Conservation (phyloP, 1,140 invertebrate genomes). For the Neodiprion pinetum region DNA sequence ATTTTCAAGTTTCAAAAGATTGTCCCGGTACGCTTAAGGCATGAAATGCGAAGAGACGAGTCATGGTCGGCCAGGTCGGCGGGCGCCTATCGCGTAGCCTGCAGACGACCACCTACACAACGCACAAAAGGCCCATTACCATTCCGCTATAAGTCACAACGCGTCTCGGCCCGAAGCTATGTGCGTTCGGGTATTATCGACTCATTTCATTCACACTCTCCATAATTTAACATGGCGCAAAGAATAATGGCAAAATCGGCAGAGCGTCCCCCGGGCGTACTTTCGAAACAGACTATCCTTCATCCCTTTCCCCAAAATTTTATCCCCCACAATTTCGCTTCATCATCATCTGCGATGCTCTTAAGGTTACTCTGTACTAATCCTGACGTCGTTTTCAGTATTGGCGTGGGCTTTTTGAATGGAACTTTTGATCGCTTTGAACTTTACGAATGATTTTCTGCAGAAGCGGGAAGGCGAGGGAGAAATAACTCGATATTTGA, state of each 20-base stretch:
- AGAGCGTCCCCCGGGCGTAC: conserved; percentile 33
- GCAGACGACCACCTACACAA: not conserved
- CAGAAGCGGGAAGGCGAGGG: no score
- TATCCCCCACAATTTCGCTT: not conserved
- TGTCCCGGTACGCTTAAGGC: not conserved
- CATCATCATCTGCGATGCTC: not conserved
- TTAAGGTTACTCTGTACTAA: no score
- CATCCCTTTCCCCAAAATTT: not conserved
- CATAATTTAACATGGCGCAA: conserved; percentile 45
- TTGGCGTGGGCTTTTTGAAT: no score
- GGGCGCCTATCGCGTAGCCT: not conserved
- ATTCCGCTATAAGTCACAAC: conserved; percentile 51
- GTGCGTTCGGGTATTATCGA: conserved; percentile 52
- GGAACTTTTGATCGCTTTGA: no score
- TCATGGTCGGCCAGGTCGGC: not conserved
- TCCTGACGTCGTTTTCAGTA: no score
- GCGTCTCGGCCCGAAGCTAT: conserved; percentile 42
- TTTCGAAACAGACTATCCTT: not conserved
- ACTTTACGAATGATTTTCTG: no score
- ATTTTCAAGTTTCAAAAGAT: not conserved
- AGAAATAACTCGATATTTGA: no score
- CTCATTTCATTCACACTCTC: conserved; percentile 50
- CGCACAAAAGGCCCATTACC: conserved; percentile 29
- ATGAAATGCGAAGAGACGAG: not conserved
- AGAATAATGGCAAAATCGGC: conserved; percentile 46